Percentiles rank a stretch among this genome's conserved stretches.
phyloP scores from a whole-genome alignment of 2,113 vertebrate genomes.

The Accipiter cooperii region DNA sequence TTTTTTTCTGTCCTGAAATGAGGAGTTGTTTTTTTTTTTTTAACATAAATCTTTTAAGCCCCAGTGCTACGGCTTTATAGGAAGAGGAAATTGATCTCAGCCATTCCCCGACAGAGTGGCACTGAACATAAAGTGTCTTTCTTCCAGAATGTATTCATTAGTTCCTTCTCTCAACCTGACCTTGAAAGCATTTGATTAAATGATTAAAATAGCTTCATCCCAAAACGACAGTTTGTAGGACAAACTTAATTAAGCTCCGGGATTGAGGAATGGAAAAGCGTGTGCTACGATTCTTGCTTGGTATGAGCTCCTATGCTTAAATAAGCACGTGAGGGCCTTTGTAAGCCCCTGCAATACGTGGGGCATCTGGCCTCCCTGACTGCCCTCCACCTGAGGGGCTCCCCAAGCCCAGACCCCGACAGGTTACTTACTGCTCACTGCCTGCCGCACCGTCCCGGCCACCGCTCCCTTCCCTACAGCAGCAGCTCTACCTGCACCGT shows the following conservation, averaged over 20 bases:
- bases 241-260: neutral
- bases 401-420: neutral
- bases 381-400: neutral
- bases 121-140: neutral
- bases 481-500: neutral
- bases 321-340: neutral
- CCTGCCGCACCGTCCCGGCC: neutral
- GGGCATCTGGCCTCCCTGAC: neutral
- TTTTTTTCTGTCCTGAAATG: neutral
- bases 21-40: neutral
- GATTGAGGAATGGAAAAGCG: neutral
- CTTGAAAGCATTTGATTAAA: slow-evolving; percentile 16
- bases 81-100: slow-evolving; percentile 24
- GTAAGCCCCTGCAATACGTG: neutral
- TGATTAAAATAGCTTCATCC: neutral
- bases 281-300: neutral
- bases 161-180: neutral
- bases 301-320: neutral
- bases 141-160: neutral
- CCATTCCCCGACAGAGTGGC: neutral
- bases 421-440: neutral
- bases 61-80: neutral
- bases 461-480: neutral
- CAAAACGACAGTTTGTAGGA: neutral
- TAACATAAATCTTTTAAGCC: slow-evolving; percentile 29